These are phyloP conservation scores for Lumbricus terrestris DNA, from an alignment of 2,888 invertebrate species.

Conservation along the genomic window DNA sequence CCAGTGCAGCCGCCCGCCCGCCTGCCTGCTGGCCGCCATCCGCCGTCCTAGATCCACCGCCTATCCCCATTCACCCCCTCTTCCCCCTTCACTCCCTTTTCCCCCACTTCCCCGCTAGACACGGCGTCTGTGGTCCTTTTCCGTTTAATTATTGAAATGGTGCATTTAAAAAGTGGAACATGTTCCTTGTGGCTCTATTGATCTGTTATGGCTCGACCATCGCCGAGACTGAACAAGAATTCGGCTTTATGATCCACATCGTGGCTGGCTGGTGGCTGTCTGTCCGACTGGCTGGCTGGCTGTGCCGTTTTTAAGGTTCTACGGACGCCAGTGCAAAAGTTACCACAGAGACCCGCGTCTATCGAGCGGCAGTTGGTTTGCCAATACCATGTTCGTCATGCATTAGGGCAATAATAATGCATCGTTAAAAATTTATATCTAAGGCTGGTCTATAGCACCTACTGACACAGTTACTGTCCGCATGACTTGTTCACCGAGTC, in stretches of 20 bases:
- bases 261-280: not conserved
- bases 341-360: too few relatives aligned
- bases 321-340: too few relatives aligned
- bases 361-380: too few relatives aligned
- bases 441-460: too few relatives aligned
- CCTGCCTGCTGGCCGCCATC: not conserved
- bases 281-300: not conserved
- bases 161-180: not conserved
- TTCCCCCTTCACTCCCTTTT: not conserved
- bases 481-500: too few relatives aligned
- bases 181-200: not conserved
- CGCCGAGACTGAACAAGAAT: not conserved
- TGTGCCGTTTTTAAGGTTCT: too few relatives aligned
- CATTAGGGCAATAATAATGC: too few relatives aligned
- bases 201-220: not conserved
- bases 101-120: not conserved
- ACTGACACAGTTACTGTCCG: too few relatives aligned
- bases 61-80: not conserved
- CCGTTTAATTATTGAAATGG: conserved; percentile 3
- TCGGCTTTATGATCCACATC: not conserved
- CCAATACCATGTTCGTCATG: too few relatives aligned
- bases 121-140: not conserved
- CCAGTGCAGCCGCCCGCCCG: not conserved
- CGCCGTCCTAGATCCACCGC: not conserved
- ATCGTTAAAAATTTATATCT: too few relatives aligned